A percentile compares a stretch with the other conserved stretches of the same genome.
Conservation (phyloP, 2,797 vertebrate genomes). For the Paguma larvata region DNA sequence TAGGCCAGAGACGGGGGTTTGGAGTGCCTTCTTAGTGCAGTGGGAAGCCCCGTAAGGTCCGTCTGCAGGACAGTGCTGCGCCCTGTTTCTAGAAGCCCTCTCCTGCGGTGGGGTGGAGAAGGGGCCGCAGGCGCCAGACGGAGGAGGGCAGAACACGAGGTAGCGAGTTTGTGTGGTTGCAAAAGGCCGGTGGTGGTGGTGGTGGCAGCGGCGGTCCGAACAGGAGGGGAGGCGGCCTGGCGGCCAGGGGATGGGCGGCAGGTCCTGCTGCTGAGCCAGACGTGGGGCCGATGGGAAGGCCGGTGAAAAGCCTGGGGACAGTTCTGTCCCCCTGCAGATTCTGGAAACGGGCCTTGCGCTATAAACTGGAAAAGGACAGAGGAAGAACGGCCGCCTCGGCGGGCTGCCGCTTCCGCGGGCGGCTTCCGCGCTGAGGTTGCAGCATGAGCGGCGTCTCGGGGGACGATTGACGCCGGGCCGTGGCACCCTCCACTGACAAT, state of each 20-base stretch:
- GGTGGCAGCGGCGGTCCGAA: neutral
- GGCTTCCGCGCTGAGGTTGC: neutral
- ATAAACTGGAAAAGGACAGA: neutral
- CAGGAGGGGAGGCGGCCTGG: neutral
- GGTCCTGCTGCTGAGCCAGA: neutral
- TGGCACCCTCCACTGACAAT: neutral
- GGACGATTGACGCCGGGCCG: neutral
- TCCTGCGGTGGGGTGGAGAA: neutral
- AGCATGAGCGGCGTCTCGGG: neutral
- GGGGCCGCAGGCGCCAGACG: too few relatives aligned
- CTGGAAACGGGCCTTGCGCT: neutral
- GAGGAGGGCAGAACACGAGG: fast-evolving
- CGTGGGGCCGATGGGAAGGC: neutral
- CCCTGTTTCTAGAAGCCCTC: neutral
- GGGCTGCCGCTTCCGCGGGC: neutral
- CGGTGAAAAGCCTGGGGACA: neutral
- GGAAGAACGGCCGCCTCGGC: neutral
- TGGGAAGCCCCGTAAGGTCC: neutral
- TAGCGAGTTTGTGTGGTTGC: fast-evolving
- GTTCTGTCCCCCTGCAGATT: neutral
- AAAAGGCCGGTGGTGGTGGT: neutral
- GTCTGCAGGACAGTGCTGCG: fast-evolving
- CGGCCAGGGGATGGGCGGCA: neutral
- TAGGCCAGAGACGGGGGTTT: neutral
- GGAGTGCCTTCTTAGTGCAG: too few relatives aligned